These are phyloP conservation scores for Limnephilus lunatus DNA, from an alignment of 2,888 invertebrate species.

Conservation along the genomic window DNA sequence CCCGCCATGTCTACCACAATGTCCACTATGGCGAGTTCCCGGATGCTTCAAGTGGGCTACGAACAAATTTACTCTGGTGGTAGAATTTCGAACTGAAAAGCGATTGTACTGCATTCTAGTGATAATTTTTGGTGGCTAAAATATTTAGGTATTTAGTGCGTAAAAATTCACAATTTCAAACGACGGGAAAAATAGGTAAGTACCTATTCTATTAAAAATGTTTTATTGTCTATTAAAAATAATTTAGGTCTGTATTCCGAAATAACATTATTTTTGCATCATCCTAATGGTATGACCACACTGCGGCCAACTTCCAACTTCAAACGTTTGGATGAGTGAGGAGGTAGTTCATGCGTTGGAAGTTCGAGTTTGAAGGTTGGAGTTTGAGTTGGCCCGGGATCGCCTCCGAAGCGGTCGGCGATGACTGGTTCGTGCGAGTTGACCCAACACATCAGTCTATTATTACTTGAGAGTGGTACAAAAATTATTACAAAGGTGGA, in stretches of 20 bases:
- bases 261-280: too few species aligned
- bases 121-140: slow-evolving; percentile 50
- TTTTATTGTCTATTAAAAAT: neutral
- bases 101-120: slow-evolving; percentile 49
- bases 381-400: too few species aligned
- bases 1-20: slow-evolving; percentile 85
- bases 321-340: too few species aligned
- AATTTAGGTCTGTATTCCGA: neutral
- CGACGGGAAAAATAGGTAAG: neutral
- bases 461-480: too few species aligned
- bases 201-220: neutral
- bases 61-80: slow-evolving; percentile 50
- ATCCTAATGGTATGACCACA: too few species aligned
- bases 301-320: too few species aligned
- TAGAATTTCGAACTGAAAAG: slow-evolving; percentile 45
- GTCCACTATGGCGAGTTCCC: slow-evolving; percentile 82
- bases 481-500: too few species aligned
- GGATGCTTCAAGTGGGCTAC: slow-evolving; percentile 60
- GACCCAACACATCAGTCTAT: too few species aligned
- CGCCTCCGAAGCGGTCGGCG: too few species aligned
- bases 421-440: too few species aligned
- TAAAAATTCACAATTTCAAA: slow-evolving; percentile 34
- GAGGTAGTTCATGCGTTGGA: too few species aligned
- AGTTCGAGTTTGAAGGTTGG: too few species aligned
- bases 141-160: slow-evolving; percentile 33